Base-by-base conservation (phyloP, 2,113 vertebrate species). In the Cyprinodon tularosa region DNA sequence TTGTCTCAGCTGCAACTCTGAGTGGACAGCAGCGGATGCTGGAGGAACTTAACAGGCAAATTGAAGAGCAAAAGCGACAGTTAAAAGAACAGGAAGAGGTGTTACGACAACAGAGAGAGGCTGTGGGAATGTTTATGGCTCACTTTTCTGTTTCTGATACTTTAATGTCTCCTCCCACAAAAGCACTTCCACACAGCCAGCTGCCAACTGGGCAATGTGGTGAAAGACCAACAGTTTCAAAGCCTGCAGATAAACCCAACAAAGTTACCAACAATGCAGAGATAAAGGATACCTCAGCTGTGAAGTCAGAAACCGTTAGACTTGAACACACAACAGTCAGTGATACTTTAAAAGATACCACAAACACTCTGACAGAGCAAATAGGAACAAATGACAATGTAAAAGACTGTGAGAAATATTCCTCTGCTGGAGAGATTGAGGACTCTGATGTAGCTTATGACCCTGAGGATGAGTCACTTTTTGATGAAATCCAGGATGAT, bases 101-200 rank as follows among this genome's bases (percentile, higher is more conserved):
- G 0, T 93, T 99, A 1, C 92, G 97, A 42, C 96, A 96, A 82
- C 97, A 99, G 89, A 95, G 96, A 88, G 97, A 97, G 2, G 97
- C 97, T 3, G 96, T 97, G 1, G 97, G 98, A 13, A 96, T 95
- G 80, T 98, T 97, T 57, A 97, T 99, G 97, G 98, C 97, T 65
- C 96, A 96, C 81, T 99, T 99, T 91, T 99, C 97, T 1, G 97
- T 96, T 73, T 97, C 96, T 0, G 97, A 98, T 42, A 96, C 97
- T 13, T 88, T 99, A 47, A 95, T 97, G 96, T 98, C 97, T 9
- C 96, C 97, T 1, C 96, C 97, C 20, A 89, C 94, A 12, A 96
- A 97, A 89, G 66, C 94, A 7, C 71, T 94, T 3, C 53, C 94
- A 12, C 14, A 89, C 2, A 95, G 91, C 86, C 77, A 88, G 42